Conservation (phyloP, 2,888 invertebrate genomes). For the Autographa pulchrina region DNA sequence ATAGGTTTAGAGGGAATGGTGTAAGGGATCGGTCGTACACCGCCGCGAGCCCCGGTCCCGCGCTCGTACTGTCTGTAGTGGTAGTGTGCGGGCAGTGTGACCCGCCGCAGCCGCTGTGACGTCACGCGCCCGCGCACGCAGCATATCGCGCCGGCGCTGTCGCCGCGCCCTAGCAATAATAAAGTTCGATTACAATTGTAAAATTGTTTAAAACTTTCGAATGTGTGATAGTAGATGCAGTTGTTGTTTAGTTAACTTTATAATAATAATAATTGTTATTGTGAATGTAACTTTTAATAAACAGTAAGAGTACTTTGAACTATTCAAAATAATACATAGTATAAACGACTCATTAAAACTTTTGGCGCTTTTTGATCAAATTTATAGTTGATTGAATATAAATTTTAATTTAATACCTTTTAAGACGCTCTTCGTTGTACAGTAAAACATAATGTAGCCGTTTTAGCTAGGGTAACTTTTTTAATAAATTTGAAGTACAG, state of each 20-base stretch:
- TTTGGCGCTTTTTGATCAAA: conserved; percentile 81
- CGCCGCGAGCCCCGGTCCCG: conserved; percentile 25
- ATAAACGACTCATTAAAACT: conserved; percentile 67
- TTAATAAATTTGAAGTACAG: conserved; percentile 84
- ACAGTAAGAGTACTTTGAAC: conserved; percentile 81
- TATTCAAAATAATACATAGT: conserved; percentile 79
- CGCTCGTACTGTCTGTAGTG: neutral
- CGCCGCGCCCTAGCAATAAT: conserved; percentile 89
- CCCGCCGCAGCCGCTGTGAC: conserved; percentile 17
- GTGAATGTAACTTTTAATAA: conserved; percentile 88
- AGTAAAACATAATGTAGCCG: conserved; percentile 86
- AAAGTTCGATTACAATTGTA: conserved; percentile 87
- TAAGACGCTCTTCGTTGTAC: conserved; percentile 86
- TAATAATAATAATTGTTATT: conserved; percentile 88
- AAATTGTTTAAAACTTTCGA: conserved; percentile 90
- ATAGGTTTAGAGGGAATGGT: conserved; percentile 57
- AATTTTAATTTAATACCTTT: conserved; percentile 75
- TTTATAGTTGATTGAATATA: conserved; percentile 74
- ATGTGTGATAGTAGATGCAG: conserved; percentile 90
- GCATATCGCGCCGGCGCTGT: conserved; percentile 79
- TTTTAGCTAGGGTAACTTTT: conserved; percentile 88
- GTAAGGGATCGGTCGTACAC: conserved; percentile 45
- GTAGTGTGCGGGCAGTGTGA: conserved; percentile 49
- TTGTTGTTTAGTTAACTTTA: conserved; percentile 90
- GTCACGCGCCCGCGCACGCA: conserved; percentile 53